These are phyloP conservation scores for Crossaster papposus DNA, from an alignment of 53 echinoderm and acorn worm species.

Conservation along the genomic window DNA sequence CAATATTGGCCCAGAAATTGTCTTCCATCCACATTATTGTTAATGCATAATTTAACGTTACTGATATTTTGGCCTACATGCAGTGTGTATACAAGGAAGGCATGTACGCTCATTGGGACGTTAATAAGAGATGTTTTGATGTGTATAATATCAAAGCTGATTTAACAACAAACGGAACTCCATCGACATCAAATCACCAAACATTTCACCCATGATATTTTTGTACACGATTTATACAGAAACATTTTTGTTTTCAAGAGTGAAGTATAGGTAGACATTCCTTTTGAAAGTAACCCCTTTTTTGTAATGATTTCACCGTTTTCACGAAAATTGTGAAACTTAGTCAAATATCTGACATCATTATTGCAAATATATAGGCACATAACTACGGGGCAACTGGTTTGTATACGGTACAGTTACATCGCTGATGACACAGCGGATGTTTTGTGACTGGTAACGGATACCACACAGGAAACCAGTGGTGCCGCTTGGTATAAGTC, in stretches of 20 bases:
- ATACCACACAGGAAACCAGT: conserved; percentile 27
- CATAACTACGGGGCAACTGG: no score
- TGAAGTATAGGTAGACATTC: no score
- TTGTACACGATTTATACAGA: background rate
- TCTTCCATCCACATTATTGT: background rate
- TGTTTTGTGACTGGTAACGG: conserved; percentile 36
- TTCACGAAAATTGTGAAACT: no score
- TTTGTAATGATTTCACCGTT: no score
- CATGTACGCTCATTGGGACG: background rate
- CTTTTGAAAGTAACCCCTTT: no score
- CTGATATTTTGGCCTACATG: background rate
- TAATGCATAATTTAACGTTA: background rate
- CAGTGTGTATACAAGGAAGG: background rate
- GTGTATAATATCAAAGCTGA: background rate
- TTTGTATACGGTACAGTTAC: background rate
- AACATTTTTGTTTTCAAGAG: background rate
- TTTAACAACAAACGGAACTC: background rate
- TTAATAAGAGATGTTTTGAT: background rate
- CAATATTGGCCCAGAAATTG: background rate
- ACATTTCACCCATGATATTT: background rate
- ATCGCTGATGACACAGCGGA: conserved; percentile 35
- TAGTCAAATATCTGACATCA: no score
- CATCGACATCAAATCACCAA: background rate
- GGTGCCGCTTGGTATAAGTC: background rate
- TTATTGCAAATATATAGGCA: no score